A percentile compares a stretch with the other conserved stretches of the same genome.
These are phyloP conservation scores for Pandemis cinnamomeana DNA, from an alignment of 2,888 invertebrate genomes.

Conservation along the genomic window DNA sequence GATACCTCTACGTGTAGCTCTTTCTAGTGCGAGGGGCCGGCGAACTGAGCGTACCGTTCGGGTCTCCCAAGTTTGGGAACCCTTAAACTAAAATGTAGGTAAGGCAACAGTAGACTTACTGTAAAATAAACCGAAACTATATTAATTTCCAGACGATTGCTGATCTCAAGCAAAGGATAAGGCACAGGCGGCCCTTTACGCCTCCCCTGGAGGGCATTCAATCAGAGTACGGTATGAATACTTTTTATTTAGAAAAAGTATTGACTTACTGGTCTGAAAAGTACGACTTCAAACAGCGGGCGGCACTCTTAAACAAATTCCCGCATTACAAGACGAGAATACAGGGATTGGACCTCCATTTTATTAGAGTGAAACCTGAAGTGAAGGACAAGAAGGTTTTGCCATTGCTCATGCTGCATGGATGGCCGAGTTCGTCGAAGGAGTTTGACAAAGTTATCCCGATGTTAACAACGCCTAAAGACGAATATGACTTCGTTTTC, in stretches of 20 bases:
- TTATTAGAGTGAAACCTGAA: slow-evolving; percentile 87
- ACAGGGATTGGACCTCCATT: slow-evolving; percentile 90
- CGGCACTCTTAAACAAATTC: slow-evolving; percentile 87
- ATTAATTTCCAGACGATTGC: slow-evolving; percentile 73
- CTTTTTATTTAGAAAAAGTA: slow-evolving; percentile 86
- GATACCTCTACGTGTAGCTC: no score
- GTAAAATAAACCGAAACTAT: background rate
- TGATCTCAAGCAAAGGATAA: slow-evolving; percentile 85
- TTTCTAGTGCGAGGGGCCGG: no score
- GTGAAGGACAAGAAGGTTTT: slow-evolving; percentile 62
- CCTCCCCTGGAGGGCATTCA: slow-evolving; percentile 87
- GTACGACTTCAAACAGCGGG: slow-evolving; percentile 87
- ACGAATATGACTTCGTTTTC: slow-evolving; percentile 86
- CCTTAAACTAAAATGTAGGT: background rate
- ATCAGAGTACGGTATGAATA: slow-evolving; percentile 94
- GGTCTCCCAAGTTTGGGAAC: no score
- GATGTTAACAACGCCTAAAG: slow-evolving; percentile 82
- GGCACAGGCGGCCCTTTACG: slow-evolving; percentile 76
- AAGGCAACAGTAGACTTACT: background rate
- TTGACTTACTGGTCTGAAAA: slow-evolving; percentile 90
- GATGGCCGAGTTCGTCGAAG: slow-evolving; percentile 94
- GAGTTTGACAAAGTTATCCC: slow-evolving; percentile 92
- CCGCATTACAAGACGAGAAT: slow-evolving; percentile 91
- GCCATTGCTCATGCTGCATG: slow-evolving; percentile 91
- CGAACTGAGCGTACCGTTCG: no score